These are phyloP conservation scores for Eriosoma lanigerum DNA, from an alignment of 1,140 invertebrate genomes.

Conservation along the genomic window DNA sequence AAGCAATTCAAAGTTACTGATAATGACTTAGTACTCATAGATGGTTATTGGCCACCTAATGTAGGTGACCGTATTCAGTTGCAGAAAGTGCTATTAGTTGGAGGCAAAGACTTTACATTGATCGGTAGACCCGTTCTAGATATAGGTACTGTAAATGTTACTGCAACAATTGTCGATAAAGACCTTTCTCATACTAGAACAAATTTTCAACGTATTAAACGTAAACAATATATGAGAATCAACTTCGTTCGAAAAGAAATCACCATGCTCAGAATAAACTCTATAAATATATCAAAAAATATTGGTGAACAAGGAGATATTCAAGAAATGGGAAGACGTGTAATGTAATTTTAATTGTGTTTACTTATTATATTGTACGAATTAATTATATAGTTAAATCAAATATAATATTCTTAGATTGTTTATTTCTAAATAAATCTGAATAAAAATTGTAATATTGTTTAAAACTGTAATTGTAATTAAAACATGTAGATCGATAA, in stretches of 20 bases:
- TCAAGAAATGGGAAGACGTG: slow-evolving; percentile 30
- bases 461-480: neutral
- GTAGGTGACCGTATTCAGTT: slow-evolving; percentile 79
- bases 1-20: slow-evolving; percentile 86
- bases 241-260: slow-evolving; percentile 53
- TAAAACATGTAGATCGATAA: too few species aligned
- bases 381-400: slow-evolving; percentile 4
- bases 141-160: slow-evolving; percentile 71
- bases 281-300: slow-evolving; percentile 18
- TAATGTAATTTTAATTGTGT: neutral
- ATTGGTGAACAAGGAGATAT: slow-evolving; percentile 11
- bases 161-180: slow-evolving; percentile 88
- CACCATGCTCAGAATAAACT: slow-evolving; percentile 52
- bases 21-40: slow-evolving; percentile 81
- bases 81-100: slow-evolving; percentile 83
- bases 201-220: slow-evolving; percentile 54
- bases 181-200: slow-evolving; percentile 81
- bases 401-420: neutral
- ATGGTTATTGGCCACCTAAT: slow-evolving; percentile 80
- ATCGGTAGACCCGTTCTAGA: slow-evolving; percentile 80
- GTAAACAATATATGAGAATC: slow-evolving; percentile 55
- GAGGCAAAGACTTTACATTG: slow-evolving; percentile 81
- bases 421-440: neutral
- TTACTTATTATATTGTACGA: neutral
- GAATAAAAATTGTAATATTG: neutral